Evolutionary conservation across 2,888 invertebrate genomes (phyloP).

Genomic region (Euzophera pinguis): DNA sequence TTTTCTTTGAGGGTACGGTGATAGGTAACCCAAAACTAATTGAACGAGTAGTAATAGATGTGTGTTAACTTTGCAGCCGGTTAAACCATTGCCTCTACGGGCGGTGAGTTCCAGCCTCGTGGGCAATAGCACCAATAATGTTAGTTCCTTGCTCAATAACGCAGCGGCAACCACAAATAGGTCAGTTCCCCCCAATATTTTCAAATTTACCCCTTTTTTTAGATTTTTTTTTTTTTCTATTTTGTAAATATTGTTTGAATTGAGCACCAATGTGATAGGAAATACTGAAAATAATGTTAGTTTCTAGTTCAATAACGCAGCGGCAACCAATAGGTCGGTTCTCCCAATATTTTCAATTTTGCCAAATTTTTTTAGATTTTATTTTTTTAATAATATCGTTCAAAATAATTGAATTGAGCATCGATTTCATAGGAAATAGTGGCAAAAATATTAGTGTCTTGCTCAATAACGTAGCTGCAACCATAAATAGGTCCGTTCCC

Average conservation of each 20-base stretch:
- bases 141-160: constrained; percentile 82
- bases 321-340: constrained; percentile 71
- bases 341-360: background rate
- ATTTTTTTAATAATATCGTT: background rate
- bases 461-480: constrained; percentile 78
- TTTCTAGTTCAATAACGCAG: constrained; percentile 82
- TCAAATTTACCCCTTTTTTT: constrained; percentile 30
- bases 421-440: constrained; percentile 63
- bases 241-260: background rate
- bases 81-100: constrained; percentile 92
- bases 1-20: too few relatives aligned
- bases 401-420: constrained; percentile 35
- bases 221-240: constrained; percentile 10
- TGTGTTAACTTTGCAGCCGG: constrained; percentile 82
- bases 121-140: constrained; percentile 67
- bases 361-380: background rate
- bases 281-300: constrained; percentile 71
- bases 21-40: background rate
- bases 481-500: constrained; percentile 72
- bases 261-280: constrained; percentile 64
- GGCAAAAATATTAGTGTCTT: constrained; percentile 78
- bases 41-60: constrained; percentile 27
- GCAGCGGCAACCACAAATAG: constrained; percentile 72
- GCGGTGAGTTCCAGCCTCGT: constrained; percentile 77
- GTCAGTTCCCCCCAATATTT: constrained; percentile 56